Conservation (phyloP, 2,888 invertebrate genomes). For the Lottia scabra region DNA sequence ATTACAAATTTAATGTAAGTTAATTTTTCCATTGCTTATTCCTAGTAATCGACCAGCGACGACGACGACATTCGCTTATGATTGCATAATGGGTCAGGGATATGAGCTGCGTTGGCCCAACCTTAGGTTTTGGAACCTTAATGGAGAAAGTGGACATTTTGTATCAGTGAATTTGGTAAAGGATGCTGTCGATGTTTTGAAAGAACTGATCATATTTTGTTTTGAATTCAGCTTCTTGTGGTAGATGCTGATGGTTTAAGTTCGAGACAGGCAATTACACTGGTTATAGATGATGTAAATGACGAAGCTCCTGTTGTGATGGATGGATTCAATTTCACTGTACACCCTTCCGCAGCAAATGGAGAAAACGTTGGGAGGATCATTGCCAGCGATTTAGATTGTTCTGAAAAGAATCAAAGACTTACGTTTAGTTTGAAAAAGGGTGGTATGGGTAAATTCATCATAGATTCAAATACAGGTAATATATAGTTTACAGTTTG, state of each 20-base stretch:
- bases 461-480: slow-evolving; percentile 16
- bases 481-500: no score
- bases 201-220: not conserved
- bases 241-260: not conserved
- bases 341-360: slow-evolving; percentile 4
- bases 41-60: no score
- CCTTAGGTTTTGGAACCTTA: no score
- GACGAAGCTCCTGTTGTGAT: slow-evolving; percentile 34
- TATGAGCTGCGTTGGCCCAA: no score
- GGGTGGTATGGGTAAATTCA: slow-evolving; percentile 22
- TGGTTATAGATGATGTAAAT: slow-evolving; percentile 34
- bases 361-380: slow-evolving; percentile 16
- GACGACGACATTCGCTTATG: no score
- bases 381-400: slow-evolving; percentile 13
- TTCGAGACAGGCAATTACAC: slow-evolving; percentile 6
- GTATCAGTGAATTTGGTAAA: not conserved
- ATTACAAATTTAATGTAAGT: slow-evolving; percentile 12
- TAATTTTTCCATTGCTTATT: no score
- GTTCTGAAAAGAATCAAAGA: slow-evolving; percentile 2
- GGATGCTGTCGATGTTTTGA: not conserved
- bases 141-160: no score
- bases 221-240: not conserved
- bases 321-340: slow-evolving; percentile 8
- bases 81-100: no score
- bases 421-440: slow-evolving; percentile 6